phyloP scores from a whole-genome alignment of 2,888 invertebrate species.

The Tribolium freemani region DNA sequence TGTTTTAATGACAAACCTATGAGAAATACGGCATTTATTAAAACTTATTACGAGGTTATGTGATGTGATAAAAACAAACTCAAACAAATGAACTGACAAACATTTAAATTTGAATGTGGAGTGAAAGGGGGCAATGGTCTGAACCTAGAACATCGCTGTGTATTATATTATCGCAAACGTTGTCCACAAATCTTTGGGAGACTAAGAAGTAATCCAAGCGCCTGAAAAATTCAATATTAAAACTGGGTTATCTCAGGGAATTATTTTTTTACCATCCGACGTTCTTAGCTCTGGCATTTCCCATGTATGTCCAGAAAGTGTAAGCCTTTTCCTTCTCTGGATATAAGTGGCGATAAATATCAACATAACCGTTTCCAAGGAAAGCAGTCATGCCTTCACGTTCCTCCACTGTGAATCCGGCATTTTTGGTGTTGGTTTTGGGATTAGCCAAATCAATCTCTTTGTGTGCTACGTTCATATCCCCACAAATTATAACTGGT shows the following conservation, averaged over 20 bases:
- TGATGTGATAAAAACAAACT: background rate
- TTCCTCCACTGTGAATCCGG: constrained; percentile 97
- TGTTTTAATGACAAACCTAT: too few relatives aligned
- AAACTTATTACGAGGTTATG: too few relatives aligned
- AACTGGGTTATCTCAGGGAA: too few relatives aligned
- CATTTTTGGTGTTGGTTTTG: constrained; percentile 90
- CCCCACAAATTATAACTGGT: constrained; percentile 95
- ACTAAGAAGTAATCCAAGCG: constrained; percentile 96
- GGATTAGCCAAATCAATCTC: constrained; percentile 98
- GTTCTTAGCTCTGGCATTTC: constrained; percentile 88
- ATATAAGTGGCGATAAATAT: constrained; percentile 89
- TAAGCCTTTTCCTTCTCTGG: constrained; percentile 88
- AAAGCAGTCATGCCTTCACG: constrained; percentile 91
- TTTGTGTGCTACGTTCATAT: constrained; percentile 96
- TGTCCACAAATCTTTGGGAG: constrained; percentile 82
- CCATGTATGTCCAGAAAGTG: constrained; percentile 97
- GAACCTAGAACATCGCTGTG: constrained; percentile 88
- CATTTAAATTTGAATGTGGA: constrained; percentile 73
- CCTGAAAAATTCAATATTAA: constrained; percentile 72
- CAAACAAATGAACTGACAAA: background rate
- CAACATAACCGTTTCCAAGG: constrained; percentile 85
- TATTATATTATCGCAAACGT: constrained; percentile 89
- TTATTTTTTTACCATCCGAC: constrained; percentile 86
- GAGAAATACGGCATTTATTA: too few relatives aligned
- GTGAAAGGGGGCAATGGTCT: constrained; percentile 95